phyloP scores from a whole-genome alignment of 2,888 invertebrate species.

The Agrotis segetum region DNA sequence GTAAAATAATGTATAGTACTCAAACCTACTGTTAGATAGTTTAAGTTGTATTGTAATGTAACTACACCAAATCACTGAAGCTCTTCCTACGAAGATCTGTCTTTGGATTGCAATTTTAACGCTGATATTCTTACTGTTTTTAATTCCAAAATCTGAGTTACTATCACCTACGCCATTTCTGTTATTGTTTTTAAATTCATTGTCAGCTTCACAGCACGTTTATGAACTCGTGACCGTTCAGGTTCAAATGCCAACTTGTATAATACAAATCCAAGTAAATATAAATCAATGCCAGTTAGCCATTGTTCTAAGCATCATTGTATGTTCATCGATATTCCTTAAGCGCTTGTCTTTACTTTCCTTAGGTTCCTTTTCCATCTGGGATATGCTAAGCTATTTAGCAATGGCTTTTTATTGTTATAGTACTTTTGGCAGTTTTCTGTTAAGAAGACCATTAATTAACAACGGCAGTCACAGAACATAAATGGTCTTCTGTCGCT shows the following conservation, averaged over 20 bases:
- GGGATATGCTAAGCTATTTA: background rate
- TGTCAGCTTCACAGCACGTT: background rate
- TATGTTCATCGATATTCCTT: constrained; percentile 43
- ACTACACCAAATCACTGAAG: no score
- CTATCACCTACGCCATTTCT: background rate
- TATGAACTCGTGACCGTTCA: constrained; percentile 22
- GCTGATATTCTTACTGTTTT: background rate
- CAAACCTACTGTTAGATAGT: no score
- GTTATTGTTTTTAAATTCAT: constrained; percentile 24
- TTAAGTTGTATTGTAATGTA: no score
- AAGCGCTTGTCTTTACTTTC: constrained; percentile 40
- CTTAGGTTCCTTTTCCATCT: background rate
- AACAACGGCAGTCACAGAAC: no score
- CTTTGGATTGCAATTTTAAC: background rate
- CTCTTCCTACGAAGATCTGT: no score
- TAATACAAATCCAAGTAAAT: constrained; percentile 23
- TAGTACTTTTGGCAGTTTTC: no score
- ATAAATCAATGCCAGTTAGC: constrained; percentile 41
- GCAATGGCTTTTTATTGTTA: no score
- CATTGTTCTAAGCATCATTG: constrained; percentile 48
- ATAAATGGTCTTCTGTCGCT: no score
- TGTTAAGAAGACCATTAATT: no score
- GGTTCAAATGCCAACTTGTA: constrained; percentile 33
- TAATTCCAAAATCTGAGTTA: background rate
- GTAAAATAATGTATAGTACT: no score